phyloP scores from a whole-genome alignment of 2,797 vertebrate species.

The Spinus olivaceus region DNA sequence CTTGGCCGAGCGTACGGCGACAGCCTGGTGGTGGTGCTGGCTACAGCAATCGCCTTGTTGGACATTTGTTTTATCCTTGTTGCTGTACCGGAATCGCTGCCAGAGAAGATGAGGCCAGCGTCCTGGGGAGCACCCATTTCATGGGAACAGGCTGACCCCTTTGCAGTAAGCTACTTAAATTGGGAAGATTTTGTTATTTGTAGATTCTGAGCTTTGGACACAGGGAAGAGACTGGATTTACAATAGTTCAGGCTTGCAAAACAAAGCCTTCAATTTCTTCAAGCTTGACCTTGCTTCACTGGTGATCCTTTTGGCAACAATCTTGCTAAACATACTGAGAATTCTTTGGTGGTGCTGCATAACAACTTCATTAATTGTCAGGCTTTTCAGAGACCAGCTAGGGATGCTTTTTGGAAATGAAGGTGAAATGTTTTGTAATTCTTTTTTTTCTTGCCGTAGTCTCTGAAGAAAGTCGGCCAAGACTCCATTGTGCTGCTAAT shows the following conservation, averaged over 20 bases:
- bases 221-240: neutral
- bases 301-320: accelerated
- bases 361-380: neutral
- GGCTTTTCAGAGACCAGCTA: neutral
- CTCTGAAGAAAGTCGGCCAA: conserved; percentile 86
- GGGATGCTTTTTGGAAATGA: neutral
- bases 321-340: neutral
- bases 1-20: conserved; percentile 84
- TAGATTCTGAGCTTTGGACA: neutral
- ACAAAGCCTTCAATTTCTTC: neutral
- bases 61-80: conserved; percentile 88
- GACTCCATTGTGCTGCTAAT: conserved; percentile 87
- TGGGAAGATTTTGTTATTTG: neutral
- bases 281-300: neutral
- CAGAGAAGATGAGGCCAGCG: conserved; percentile 86
- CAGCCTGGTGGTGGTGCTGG: conserved; percentile 85
- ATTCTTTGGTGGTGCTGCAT: neutral
- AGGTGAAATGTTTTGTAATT: neutral
- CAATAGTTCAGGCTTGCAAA: neutral
- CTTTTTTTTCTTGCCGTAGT: conserved; percentile 60
- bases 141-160: conserved; percentile 89
- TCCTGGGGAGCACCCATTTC: conserved; percentile 89
- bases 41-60: conserved; percentile 84
- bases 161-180: conserved; percentile 77
- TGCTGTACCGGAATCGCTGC: conserved; percentile 84